phyloP scores from a whole-genome alignment of 1,140 invertebrate genomes.

The Habropoda laboriosa region DNA sequence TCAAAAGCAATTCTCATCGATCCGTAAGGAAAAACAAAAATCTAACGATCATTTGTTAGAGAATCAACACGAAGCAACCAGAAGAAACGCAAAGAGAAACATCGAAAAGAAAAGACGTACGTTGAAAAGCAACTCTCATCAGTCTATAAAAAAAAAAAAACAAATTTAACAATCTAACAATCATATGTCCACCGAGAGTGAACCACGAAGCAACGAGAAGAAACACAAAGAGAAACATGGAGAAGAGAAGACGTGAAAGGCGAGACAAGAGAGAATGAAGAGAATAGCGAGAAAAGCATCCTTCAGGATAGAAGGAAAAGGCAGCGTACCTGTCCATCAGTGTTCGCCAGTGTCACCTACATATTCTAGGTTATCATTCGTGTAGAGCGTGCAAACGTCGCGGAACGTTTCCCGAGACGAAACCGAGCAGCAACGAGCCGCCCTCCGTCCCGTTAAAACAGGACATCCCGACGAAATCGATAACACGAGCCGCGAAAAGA shows the following conservation, averaged over 20 bases:
- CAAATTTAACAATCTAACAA: too few relatives aligned
- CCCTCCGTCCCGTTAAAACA: slow-evolving; percentile 7
- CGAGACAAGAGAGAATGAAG: not conserved
- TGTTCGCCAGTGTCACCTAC: not conserved
- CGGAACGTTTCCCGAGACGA: not conserved
- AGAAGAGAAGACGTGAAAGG: not conserved
- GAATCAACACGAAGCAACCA: too few relatives aligned
- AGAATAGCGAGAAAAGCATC: too few relatives aligned
- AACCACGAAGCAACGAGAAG: not conserved
- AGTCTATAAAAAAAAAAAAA: too few relatives aligned
- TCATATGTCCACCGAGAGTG: too few relatives aligned
- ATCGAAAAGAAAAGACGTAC: too few relatives aligned
- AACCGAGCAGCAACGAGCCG: not conserved
- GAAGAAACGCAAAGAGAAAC: too few relatives aligned
- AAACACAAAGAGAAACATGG: not conserved
- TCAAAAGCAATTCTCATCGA: too few relatives aligned
- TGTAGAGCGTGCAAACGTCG: not conserved
- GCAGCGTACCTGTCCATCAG: not conserved
- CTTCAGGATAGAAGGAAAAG: too few relatives aligned
- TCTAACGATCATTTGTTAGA: too few relatives aligned
- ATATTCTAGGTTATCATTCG: slow-evolving; percentile 21
- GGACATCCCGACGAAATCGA: slow-evolving; percentile 34
- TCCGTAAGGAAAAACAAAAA: too few relatives aligned
- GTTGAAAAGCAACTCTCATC: too few relatives aligned
- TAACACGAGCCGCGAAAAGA: slow-evolving; percentile 12